phyloP scores from a whole-genome alignment of 2,888 invertebrate genomes.

The Gastrophysa polygoni region DNA sequence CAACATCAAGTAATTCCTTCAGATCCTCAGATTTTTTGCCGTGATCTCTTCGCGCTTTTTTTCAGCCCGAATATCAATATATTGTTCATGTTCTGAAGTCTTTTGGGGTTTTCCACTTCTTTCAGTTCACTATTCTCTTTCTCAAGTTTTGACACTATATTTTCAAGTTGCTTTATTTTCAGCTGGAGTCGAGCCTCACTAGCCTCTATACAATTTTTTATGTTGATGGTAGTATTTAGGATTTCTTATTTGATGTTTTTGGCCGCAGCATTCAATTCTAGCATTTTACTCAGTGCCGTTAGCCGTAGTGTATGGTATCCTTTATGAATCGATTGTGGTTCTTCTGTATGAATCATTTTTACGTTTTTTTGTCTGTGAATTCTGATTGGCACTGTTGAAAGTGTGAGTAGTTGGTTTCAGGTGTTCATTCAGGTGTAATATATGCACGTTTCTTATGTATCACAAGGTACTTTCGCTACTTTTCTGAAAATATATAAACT shows the following conservation, averaged over 20 bases:
- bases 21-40: neutral
- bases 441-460: neutral
- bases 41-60: neutral
- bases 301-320: slow-evolving; percentile 6
- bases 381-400: neutral
- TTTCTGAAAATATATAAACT: neutral
- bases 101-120: neutral
- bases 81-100: neutral
- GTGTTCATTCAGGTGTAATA: neutral
- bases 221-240: neutral
- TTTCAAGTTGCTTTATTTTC: too few relatives aligned
- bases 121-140: neutral
- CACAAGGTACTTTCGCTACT: neutral
- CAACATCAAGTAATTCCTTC: neutral
- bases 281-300: neutral
- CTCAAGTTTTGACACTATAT: too few relatives aligned
- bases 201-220: too few relatives aligned
- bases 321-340: neutral
- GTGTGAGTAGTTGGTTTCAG: neutral
- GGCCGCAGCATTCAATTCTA: slow-evolving; percentile 4
- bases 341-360: slow-evolving; percentile 1
- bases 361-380: slow-evolving; percentile 2
- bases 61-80: neutral
- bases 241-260: neutral
- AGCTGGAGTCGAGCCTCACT: neutral